Base-by-base conservation (phyloP, 2,888 invertebrate species). In the Agonopterix alstromeriana region DNA sequence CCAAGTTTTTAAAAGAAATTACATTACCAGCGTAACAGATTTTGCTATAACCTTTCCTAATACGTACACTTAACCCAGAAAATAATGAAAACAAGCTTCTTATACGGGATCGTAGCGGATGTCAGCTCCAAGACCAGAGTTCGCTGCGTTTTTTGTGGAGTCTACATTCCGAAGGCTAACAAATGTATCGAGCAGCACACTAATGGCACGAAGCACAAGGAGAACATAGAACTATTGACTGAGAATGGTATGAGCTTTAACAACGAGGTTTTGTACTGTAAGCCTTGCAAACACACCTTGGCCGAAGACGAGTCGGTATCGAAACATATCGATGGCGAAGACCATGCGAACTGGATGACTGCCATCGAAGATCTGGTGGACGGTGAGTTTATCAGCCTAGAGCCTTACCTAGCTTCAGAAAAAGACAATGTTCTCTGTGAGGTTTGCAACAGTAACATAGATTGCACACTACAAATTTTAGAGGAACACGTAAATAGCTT, bases 151-250 rank as follows among this genome's bases (percentile, higher is more conserved):
- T 77, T 76, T 56, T 83, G 82, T 59, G 81, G 75, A 36, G 80
- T 81, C 2, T 70, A 63, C 54, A 77, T 83, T 54, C 77, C 82
- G 12, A 82, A 81, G 51, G 76, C 80, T 1, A 71, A 62, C 45
- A 79, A 73, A 73, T 81, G 79, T 53, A 81, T 83, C 48, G 80
- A 81, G 48, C 77, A 82, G 54, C 82, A 83, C 54, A 68, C 65
- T 11, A 77, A 79, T 49, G 82, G 81, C 7, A 61, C 69, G 14
- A 78, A 72, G 58, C 82, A 83, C 53, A 77, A 75, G 51, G 77
- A 80, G 11, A 75, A 75, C 43, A 71, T 80, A 14, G 69, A 73
- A 45, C 58, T 76, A 42, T 76, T 78, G 75, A 58, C 65, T 36
- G 70, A 74, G 49, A 77, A 82, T 48, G 82, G 77, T 2, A 65